Evolutionary conservation across 2,888 invertebrate genomes (phyloP).

Genomic region (Brachyptera putata): DNA sequence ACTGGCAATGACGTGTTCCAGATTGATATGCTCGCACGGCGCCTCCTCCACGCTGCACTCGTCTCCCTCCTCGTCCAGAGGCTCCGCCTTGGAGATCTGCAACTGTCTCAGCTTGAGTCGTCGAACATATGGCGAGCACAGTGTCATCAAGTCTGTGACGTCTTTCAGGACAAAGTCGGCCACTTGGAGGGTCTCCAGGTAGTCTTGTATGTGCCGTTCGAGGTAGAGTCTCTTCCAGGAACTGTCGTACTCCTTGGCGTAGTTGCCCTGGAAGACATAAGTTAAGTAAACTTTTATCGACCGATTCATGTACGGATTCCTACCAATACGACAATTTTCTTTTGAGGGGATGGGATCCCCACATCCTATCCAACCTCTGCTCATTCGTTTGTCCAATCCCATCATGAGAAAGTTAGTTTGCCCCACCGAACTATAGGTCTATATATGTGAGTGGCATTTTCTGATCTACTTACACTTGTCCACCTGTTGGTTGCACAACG

Average conservation of each 20-base stretch:
- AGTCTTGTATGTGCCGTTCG: conserved; percentile 42
- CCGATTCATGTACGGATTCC: no score
- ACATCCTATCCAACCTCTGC: no score
- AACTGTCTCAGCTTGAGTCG: conserved; percentile 51
- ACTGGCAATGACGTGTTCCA: background rate
- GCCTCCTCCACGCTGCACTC: no score
- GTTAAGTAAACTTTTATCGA: no score
- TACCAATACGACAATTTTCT: no score
- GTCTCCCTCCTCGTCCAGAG: conserved; percentile 34
- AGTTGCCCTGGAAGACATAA: conserved; percentile 22
- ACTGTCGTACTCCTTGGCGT: conserved; percentile 35
- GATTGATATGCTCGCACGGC: conserved; percentile 17
- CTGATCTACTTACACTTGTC: conserved; percentile 38
- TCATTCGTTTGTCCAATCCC: no score
- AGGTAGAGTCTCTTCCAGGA: conserved; percentile 45
- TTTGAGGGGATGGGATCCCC: no score
- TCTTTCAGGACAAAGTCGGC: conserved; percentile 44
- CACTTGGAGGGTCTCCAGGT: conserved; percentile 42
- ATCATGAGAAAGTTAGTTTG: no score
- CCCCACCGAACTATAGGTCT: no score
- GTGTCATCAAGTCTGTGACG: conserved; percentile 43
- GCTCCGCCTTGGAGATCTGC: conserved; percentile 52
- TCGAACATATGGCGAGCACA: conserved; percentile 49
- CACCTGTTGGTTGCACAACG: conserved; percentile 47
- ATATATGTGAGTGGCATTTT: no score